These are phyloP conservation scores for Copidosoma aretas DNA, from an alignment of 2,888 invertebrate genomes.

Conservation along the genomic window DNA sequence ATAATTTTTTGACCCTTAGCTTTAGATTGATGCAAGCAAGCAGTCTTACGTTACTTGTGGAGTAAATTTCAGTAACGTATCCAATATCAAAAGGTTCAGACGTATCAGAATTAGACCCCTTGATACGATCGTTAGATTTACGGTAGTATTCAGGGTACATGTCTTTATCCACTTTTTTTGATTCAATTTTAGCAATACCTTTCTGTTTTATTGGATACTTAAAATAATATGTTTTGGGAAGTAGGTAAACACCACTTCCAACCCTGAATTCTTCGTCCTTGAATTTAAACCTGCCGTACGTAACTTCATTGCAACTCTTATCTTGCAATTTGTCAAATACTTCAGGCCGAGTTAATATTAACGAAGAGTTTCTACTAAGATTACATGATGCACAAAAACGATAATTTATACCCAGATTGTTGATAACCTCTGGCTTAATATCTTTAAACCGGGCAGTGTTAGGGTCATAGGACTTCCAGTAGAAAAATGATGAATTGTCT, in stretches of 20 bases:
- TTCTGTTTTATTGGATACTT: conserved; percentile 53
- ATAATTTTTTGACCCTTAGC: conserved; percentile 73
- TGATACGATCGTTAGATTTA: conserved; percentile 74
- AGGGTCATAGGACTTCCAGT: conserved; percentile 66
- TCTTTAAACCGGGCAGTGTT: conserved; percentile 55
- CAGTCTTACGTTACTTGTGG: conserved; percentile 65
- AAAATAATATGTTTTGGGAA: conserved; percentile 70
- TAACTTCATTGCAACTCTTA: conserved; percentile 65
- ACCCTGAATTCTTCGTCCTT: conserved; percentile 69
- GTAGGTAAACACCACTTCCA: conserved; percentile 74
- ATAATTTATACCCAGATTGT: conserved; percentile 47
- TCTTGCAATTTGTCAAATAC: conserved; percentile 63
- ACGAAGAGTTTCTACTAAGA: conserved; percentile 36
- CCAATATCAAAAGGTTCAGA: conserved; percentile 80
- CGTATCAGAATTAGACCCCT: conserved; percentile 76
- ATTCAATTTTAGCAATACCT: conserved; percentile 18
- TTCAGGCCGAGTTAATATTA: no score
- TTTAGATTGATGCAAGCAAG: conserved; percentile 69
- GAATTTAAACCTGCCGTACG: conserved; percentile 66
- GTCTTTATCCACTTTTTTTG: conserved; percentile 69
- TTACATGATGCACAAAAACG: conserved; percentile 52
- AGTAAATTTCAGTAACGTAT: conserved; percentile 71
- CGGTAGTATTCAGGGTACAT: conserved; percentile 82
- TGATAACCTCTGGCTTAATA: conserved; percentile 46
- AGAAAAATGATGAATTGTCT: conserved; percentile 69